phyloP scores from a whole-genome alignment of 2,113 vertebrate species.

The Caracal caracal region DNA sequence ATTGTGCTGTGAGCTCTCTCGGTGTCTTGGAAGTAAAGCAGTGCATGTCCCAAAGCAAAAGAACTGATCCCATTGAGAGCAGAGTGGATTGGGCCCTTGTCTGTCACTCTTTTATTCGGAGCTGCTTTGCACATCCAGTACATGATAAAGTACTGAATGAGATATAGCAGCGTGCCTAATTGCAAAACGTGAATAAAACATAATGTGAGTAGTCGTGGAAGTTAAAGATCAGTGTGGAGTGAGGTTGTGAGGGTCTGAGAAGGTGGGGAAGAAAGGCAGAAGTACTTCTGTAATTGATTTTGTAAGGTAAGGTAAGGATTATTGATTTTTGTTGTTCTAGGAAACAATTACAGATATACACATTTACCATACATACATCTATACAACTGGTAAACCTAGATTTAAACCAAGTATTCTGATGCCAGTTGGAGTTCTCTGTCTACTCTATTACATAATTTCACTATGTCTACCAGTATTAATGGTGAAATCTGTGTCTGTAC shows the following conservation, averaged over 20 bases:
- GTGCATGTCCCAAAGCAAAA: not conserved
- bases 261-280: not conserved
- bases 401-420: not conserved
- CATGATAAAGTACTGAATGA: not conserved
- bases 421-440: not conserved
- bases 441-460: not conserved
- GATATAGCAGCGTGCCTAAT: not conserved
- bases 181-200: not conserved
- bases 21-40: not conserved
- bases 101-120: not conserved
- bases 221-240: not conserved
- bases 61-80: too few species aligned
- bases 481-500: not conserved
- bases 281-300: not conserved
- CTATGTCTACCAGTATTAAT: not conserved
- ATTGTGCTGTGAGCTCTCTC: fast-evolving
- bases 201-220: not conserved
- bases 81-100: fast-evolving
- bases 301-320: not conserved
- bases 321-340: not conserved
- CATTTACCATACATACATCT: fast-evolving
- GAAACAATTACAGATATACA: not conserved
- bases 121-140: not conserved
- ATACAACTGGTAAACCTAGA: not conserved
- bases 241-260: not conserved